Percentiles rank a stretch among this genome's conserved stretches.
Evolutionary conservation across 2,888 invertebrate genomes (phyloP).

Genomic region (Drosophila siamana): DNA sequence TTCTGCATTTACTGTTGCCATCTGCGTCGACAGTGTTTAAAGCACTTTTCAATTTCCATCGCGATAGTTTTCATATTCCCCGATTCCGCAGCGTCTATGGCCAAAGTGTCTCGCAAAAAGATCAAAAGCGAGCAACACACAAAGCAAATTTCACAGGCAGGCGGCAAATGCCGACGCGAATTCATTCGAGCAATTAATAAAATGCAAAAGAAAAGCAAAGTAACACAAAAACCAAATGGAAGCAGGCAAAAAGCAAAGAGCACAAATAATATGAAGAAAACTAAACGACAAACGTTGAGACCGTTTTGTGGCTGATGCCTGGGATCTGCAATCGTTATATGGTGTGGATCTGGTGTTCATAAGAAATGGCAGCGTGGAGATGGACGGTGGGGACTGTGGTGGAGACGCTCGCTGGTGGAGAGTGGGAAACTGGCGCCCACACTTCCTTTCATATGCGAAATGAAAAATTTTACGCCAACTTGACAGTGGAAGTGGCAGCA

Average conservation of each 20-base stretch:
- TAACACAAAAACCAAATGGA: constrained; percentile 10
- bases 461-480: constrained; percentile 79
- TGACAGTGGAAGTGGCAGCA: constrained; percentile 78
- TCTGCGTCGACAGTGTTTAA: constrained; percentile 11
- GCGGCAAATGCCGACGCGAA: constrained; percentile 65
- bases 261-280: constrained; percentile 41
- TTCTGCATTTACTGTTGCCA: not conserved
- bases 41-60: constrained; percentile 34
- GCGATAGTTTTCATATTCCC: constrained; percentile 49
- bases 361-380: not conserved
- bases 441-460: constrained; percentile 80
- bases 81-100: constrained; percentile 31
- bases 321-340: constrained; percentile 35
- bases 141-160: constrained; percentile 62
- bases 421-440: constrained; percentile 66
- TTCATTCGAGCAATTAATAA: constrained; percentile 78
- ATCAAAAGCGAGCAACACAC: constrained; percentile 67
- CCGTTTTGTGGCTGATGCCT: constrained; percentile 58
- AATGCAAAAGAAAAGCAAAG: constrained; percentile 61
- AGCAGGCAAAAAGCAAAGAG: constrained; percentile 1
- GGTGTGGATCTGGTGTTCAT: constrained; percentile 9
- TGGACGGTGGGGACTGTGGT: not conserved
- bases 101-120: constrained; percentile 56
- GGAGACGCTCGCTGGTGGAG: not conserved
- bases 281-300: constrained; percentile 66